These are phyloP conservation scores for Manduca sexta DNA, from an alignment of 1,140 invertebrate species.

Conservation along the genomic window DNA sequence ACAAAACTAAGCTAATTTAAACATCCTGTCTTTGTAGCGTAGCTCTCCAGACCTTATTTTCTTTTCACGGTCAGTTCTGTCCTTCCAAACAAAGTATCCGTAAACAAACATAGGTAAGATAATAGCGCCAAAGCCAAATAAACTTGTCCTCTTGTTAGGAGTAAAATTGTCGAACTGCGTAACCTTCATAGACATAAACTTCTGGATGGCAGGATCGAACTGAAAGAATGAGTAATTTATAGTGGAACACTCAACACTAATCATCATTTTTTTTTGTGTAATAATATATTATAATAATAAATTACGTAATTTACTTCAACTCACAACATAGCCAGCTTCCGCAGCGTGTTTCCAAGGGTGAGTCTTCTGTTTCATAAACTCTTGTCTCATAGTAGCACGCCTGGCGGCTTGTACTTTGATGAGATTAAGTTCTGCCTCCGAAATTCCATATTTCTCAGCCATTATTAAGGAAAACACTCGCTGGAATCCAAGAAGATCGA, in stretches of 20 bases:
- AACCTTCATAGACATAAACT: constrained; percentile 80
- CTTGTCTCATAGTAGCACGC: constrained; percentile 73
- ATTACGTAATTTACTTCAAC: constrained; percentile 59
- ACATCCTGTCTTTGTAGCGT: constrained; percentile 79
- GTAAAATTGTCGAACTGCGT: constrained; percentile 79
- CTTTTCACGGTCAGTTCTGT: constrained; percentile 74
- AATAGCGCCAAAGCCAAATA: constrained; percentile 70
- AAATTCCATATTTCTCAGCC: constrained; percentile 63
- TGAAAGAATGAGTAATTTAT: constrained; percentile 63
- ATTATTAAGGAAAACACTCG: constrained; percentile 27
- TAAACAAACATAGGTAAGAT: constrained; percentile 75
- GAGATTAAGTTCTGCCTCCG: constrained; percentile 58
- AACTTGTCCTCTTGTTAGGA: constrained; percentile 75
- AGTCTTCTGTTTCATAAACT: constrained; percentile 79
- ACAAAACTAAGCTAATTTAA: constrained; percentile 31
- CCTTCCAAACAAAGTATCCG: constrained; percentile 71
- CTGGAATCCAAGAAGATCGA: constrained; percentile 1
- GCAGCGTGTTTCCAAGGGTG: constrained; percentile 76
- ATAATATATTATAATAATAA: constrained; percentile 24
- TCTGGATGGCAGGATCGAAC: constrained; percentile 84
- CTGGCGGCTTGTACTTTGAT: constrained; percentile 74
- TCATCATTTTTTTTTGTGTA: background rate
- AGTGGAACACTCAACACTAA: background rate
- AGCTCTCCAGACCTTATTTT: constrained; percentile 79
- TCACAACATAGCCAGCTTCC: constrained; percentile 64